Conservation (phyloP, 2,797 vertebrate species). For the Cichlasoma orientale region DNA sequence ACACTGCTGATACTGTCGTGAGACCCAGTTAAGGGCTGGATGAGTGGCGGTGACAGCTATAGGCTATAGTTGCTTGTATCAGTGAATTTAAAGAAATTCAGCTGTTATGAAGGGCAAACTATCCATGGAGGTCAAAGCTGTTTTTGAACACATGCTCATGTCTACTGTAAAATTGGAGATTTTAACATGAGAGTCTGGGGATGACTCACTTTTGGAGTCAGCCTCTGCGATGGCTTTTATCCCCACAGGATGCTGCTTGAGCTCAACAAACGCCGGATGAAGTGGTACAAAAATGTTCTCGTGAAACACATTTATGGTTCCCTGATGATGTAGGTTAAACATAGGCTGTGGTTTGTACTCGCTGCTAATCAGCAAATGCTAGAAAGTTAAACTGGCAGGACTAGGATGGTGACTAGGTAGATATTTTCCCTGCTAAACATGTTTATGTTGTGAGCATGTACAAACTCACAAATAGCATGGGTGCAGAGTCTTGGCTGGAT, state of each 20-base stretch:
- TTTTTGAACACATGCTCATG: neutral
- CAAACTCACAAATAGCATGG: neutral
- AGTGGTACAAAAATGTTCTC: neutral
- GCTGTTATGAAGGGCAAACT: neutral
- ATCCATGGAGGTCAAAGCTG: no score
- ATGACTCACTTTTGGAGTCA: neutral
- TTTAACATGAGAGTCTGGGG: neutral
- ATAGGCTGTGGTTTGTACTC: no score
- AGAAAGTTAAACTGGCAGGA: no score
- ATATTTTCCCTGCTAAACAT: neutral
- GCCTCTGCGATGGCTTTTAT: neutral
- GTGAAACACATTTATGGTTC: neutral
- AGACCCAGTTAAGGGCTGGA: no score
- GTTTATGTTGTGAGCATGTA: neutral
- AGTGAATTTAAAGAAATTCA: neutral
- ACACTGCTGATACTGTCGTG: no score
- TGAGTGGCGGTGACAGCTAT: neutral
- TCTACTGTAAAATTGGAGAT: neutral
- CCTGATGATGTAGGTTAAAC: neutral
- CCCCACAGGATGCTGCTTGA: neutral
- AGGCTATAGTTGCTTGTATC: neutral
- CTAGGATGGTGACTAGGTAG: neutral
- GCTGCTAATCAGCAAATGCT: no score
- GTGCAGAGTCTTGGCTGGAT: neutral
- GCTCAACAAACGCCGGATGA: neutral